A percentile compares a stretch with the other conserved stretches of the same genome.
These are phyloP conservation scores for Pogonus chalceus DNA, from an alignment of 1,140 invertebrate genomes.

Conservation along the genomic window DNA sequence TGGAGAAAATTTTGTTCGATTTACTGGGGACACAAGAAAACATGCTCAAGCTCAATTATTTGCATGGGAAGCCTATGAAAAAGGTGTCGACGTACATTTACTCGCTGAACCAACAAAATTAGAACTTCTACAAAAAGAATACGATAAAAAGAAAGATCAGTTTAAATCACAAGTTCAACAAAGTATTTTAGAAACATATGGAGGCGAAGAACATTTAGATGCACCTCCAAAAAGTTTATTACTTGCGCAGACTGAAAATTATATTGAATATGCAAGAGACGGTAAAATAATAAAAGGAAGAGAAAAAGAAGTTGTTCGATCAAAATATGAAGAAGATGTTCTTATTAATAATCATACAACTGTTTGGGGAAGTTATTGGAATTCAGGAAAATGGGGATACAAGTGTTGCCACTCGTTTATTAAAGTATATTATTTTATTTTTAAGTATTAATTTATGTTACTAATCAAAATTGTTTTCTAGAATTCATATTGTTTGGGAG, in stretches of 20 bases:
- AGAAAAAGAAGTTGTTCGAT: slow-evolving; percentile 77
- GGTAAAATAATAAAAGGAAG: slow-evolving; percentile 78
- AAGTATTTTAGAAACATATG: slow-evolving; percentile 76
- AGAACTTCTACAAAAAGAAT: slow-evolving; percentile 84
- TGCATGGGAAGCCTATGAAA: slow-evolving; percentile 94
- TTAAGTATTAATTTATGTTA: background rate
- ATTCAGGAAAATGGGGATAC: slow-evolving; percentile 86
- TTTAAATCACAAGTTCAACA: slow-evolving; percentile 66
- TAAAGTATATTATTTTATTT: slow-evolving; percentile 49
- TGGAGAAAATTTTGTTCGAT: slow-evolving; percentile 94
- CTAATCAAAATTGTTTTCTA: slow-evolving; percentile 11
- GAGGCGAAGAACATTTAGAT: slow-evolving; percentile 85
- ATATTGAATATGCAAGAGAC: slow-evolving; percentile 90
- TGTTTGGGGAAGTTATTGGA: slow-evolving; percentile 95
- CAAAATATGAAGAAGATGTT: slow-evolving; percentile 92
- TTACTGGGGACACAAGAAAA: slow-evolving; percentile 83
- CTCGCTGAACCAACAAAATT: slow-evolving; percentile 96
- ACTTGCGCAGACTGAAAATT: slow-evolving; percentile 91
- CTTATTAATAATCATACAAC: slow-evolving; percentile 85
- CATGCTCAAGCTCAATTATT: slow-evolving; percentile 91
- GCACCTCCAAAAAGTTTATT: slow-evolving; percentile 76
- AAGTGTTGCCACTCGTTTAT: slow-evolving; percentile 92
- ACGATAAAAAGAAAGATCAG: slow-evolving; percentile 78
- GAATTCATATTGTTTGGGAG: slow-evolving; percentile 81
- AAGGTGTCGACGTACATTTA: slow-evolving; percentile 91